phyloP scores from a whole-genome alignment of 2,113 vertebrate genomes.

The Rafetus swinhoei region DNA sequence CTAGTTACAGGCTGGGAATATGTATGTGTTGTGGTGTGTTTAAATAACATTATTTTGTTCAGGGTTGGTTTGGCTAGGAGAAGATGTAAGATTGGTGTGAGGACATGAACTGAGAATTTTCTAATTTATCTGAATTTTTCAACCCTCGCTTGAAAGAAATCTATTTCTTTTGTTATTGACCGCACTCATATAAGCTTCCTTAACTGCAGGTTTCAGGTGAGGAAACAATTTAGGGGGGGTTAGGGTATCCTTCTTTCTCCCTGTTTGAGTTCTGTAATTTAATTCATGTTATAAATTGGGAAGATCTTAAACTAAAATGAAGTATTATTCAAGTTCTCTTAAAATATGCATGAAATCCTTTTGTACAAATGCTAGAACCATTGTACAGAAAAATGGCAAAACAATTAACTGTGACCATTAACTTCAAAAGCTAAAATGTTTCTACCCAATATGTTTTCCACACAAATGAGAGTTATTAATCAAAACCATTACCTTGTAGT shows the following conservation, averaged over 20 bases:
- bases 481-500: background rate
- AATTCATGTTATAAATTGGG: background rate
- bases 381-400: background rate
- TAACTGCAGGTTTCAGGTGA: background rate
- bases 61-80: background rate
- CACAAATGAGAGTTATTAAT: background rate
- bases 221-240: background rate
- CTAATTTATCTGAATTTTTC: background rate
- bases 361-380: background rate
- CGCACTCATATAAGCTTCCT: conserved; percentile 23
- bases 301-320: background rate
- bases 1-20: too few species aligned
- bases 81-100: background rate
- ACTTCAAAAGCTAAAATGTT: background rate
- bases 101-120: background rate
- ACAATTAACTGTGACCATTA: background rate
- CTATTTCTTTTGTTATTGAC: background rate
- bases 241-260: background rate
- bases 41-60: too few species aligned
- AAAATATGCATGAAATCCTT: background rate
- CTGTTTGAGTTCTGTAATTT: background rate
- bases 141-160: background rate
- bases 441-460: background rate
- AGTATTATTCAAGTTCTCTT: background rate
- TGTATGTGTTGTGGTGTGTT: too few species aligned